phyloP scores from a whole-genome alignment of 2,888 invertebrate genomes.

The Sinopyrophorus schimmeli region DNA sequence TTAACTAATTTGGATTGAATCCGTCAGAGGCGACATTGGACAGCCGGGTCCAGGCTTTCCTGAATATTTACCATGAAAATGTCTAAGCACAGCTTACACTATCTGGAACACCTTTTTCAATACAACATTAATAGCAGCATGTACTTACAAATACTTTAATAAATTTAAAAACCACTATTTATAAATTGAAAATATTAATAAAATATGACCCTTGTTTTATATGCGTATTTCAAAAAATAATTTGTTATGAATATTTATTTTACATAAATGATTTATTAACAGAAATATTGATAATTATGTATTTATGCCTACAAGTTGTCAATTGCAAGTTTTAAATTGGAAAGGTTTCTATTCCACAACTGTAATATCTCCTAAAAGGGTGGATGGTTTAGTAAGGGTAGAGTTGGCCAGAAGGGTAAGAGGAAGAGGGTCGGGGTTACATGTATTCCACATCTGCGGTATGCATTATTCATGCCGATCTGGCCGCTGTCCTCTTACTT shows the following conservation, averaged over 20 bases:
- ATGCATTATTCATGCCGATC: slow-evolving; percentile 57
- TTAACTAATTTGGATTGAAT: slow-evolving; percentile 48
- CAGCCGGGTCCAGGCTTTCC: slow-evolving; percentile 37
- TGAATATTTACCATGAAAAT: slow-evolving; percentile 25
- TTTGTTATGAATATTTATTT: too few relatives aligned
- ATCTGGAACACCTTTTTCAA: too few relatives aligned
- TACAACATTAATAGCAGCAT: too few relatives aligned
- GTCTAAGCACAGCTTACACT: slow-evolving; percentile 15
- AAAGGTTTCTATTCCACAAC: slow-evolving; percentile 10
- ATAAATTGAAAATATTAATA: too few relatives aligned
- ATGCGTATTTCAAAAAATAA: too few relatives aligned
- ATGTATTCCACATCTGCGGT: slow-evolving; percentile 58
- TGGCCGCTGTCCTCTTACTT: slow-evolving; percentile 52
- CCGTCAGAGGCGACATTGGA: slow-evolving; percentile 44
- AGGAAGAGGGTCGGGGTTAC: slow-evolving; percentile 45
- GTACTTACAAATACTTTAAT: too few relatives aligned
- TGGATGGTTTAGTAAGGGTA: slow-evolving; percentile 37
- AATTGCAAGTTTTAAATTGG: not conserved
- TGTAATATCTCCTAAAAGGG: slow-evolving; percentile 30
- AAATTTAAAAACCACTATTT: too few relatives aligned
- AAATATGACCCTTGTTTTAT: too few relatives aligned
- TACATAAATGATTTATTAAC: too few relatives aligned
- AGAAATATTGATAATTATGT: too few relatives aligned
- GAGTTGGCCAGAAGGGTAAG: slow-evolving; percentile 36
- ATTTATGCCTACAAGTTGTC: too few relatives aligned